phyloP scores from a whole-genome alignment of 2,888 invertebrate species.

The Acrobasis suavella region DNA sequence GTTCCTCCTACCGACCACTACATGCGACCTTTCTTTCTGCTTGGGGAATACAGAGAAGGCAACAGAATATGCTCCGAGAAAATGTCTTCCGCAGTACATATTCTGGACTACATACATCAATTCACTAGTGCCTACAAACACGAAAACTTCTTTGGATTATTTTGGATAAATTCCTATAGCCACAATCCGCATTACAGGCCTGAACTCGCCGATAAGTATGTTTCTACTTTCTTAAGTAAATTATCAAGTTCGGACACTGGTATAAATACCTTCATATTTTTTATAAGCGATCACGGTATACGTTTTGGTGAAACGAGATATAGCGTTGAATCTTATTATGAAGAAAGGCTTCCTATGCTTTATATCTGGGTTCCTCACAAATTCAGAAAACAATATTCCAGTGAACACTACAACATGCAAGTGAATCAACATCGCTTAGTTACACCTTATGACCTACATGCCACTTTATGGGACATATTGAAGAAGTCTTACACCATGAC shows the following conservation, averaged over 20 bases:
- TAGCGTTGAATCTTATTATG: constrained; percentile 88
- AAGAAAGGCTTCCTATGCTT: constrained; percentile 88
- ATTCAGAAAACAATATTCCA: constrained; percentile 78
- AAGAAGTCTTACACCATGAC: constrained; percentile 62
- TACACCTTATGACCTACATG: constrained; percentile 88
- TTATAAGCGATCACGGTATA: constrained; percentile 90
- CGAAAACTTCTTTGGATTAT: constrained; percentile 85
- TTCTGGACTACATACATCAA: constrained; percentile 85
- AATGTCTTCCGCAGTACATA: constrained; percentile 83
- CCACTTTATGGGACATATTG: constrained; percentile 85
- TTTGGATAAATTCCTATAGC: constrained; percentile 89
- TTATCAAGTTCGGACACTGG: constrained; percentile 48
- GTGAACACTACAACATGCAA: constrained; percentile 80
- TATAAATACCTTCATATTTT: constrained; percentile 85
- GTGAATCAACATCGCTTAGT: constrained; percentile 85
- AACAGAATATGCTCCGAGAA: constrained; percentile 52
- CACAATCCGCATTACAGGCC: constrained; percentile 86
- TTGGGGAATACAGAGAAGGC: constrained; percentile 65
- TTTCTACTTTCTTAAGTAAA: constrained; percentile 77
- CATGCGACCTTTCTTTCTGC: constrained; percentile 87
- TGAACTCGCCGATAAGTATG: constrained; percentile 83
- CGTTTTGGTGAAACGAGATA: constrained; percentile 86
- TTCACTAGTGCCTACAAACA: constrained; percentile 83
- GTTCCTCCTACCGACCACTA: constrained; percentile 90
- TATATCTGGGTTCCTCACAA: constrained; percentile 86